Base-by-base conservation (phyloP, 2,888 invertebrate species). In the Amaurobius ferox region DNA sequence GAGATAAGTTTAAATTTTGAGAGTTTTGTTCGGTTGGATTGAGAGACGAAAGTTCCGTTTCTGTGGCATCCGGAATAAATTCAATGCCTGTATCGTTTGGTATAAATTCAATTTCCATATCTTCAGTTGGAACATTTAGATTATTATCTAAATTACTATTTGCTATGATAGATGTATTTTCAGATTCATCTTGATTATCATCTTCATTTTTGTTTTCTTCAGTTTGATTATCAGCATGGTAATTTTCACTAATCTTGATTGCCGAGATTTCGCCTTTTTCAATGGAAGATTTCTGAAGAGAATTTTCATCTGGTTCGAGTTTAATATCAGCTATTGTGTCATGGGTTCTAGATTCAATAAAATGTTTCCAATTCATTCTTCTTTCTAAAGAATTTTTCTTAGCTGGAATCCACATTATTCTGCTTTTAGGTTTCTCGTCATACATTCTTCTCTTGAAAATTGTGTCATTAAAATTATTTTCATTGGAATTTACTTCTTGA, bases 391-490 rank as follows among this genome's bases (percentile, higher is more conserved):
- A 39, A 19, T 61, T 32, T 28, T 72, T 85, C 28, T 61, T 66
- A 0, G 55, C 35, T 13, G 83, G 83, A 11, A 72, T 67, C 83
- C 83, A 85, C 77, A 85, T 77, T 16, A 85, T 67, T 72, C 83
- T 70, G 30, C 77, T 85, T 48, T 48, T 77, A 0, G 66, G 32
- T 30, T 66, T 83, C 23, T 6, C 19, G 13, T 13, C 35, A 2
- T 30, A 19, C 6, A 55, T 64, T 0, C 28, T 70, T 40, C 23
- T 55, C 32, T 23, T 66, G 28, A 32, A 66, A 28, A 0, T 30
- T n/a, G 66, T 32, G 19, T 66, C 66, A 19, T 7, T 35, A 9
- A 40, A 55, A 9, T n/a, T 23, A 19, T 35, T 29, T 39, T 70
- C 55, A 5, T 74, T 29, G 11, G 13, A 11, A 0, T 23, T 19